These are phyloP conservation scores for Camponotus pennsylvanicus DNA, from an alignment of 1,140 invertebrate genomes.

Conservation along the genomic window DNA sequence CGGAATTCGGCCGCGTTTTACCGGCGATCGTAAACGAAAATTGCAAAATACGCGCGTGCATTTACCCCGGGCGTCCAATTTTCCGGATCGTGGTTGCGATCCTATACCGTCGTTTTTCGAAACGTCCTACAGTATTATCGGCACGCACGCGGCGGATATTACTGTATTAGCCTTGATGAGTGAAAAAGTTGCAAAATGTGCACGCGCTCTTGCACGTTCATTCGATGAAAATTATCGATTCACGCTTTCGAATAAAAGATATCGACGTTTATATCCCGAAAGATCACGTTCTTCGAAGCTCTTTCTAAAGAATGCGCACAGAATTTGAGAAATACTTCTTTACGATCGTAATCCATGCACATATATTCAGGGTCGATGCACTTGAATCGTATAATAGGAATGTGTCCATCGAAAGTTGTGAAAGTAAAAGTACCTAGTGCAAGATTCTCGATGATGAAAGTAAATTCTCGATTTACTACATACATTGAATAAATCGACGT, in stretches of 20 bases:
- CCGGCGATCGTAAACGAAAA: constrained; percentile 76
- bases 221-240: neutral
- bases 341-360: neutral
- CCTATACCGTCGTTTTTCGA: constrained; percentile 35
- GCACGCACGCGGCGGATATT: neutral
- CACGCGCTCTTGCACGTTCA: neutral
- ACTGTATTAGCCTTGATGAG: neutral
- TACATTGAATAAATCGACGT: neutral
- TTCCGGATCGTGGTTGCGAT: constrained; percentile 16
- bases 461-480: constrained; percentile 15
- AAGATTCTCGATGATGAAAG: constrained; percentile 52
- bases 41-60: constrained; percentile 65
- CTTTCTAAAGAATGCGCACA: neutral
- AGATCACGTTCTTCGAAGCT: neutral
- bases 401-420: constrained; percentile 70
- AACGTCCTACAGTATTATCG: constrained; percentile 26
- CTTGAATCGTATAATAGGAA: neutral
- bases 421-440: constrained; percentile 56
- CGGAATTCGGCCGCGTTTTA: constrained; percentile 52
- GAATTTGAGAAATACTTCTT: neutral
- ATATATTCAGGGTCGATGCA: constrained; percentile 28
- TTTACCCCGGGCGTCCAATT: constrained; percentile 59
- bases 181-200: constrained; percentile 28
- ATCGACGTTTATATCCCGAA: neutral
- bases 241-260: neutral